A percentile compares a stretch with the other conserved stretches of the same genome.
phyloP scores from a whole-genome alignment of 2,797 vertebrate genomes.

The Rhynchotus rufescens region DNA sequence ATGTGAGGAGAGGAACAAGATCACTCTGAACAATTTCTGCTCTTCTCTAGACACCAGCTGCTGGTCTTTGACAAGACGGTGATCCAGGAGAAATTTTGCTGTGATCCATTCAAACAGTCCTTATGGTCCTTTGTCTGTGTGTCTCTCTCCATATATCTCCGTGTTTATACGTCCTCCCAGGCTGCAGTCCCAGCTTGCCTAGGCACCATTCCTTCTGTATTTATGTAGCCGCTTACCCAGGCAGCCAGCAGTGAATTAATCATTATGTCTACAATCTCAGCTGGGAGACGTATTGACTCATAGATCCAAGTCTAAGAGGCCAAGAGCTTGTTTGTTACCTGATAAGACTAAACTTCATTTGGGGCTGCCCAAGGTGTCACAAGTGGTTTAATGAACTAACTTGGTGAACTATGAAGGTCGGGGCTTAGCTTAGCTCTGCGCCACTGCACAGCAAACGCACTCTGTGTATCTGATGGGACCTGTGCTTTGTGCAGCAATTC shows the following conservation, averaged over 20 bases:
- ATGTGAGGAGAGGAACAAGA: background rate
- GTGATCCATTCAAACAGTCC: background rate
- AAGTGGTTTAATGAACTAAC: background rate
- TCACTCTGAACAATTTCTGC: background rate
- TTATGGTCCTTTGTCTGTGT: background rate
- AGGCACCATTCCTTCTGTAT: conserved; percentile 3
- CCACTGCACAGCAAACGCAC: accelerated
- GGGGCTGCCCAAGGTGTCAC: background rate
- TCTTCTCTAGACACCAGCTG: background rate
- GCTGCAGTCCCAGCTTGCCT: background rate
- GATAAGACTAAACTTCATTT: background rate
- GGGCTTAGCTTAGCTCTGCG: background rate
- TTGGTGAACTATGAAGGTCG: background rate
- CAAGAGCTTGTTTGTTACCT: conserved; percentile 22
- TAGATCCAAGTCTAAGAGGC: background rate
- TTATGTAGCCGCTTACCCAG: conserved; percentile 10
- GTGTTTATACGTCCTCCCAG: background rate
- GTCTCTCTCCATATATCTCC: background rate
- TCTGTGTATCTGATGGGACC: background rate
- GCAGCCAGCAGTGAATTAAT: conserved; percentile 53
- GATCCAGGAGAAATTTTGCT: background rate
- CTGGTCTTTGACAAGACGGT: background rate
- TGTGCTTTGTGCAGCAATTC: background rate
- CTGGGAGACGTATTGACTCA: conserved; percentile 33
- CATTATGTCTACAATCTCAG: conserved; percentile 9